Evolutionary conservation across 2,888 invertebrate species (phyloP).

Genomic region (Caenorhabditis panamensis): DNA sequence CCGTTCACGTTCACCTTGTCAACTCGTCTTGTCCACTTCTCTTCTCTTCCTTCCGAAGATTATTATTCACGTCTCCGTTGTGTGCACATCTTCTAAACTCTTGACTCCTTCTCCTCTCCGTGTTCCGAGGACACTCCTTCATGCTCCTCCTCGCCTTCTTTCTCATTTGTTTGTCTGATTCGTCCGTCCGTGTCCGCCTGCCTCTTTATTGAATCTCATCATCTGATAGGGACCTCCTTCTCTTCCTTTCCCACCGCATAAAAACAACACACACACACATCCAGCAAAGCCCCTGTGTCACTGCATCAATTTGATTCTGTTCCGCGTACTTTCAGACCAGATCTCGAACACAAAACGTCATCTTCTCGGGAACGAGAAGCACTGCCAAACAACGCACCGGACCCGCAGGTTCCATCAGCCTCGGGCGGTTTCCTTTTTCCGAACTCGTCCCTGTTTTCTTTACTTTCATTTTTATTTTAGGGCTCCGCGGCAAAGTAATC

Average conservation of each 20-base stretch:
- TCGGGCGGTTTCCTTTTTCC: constrained; percentile 21
- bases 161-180: constrained; percentile 27
- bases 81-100: constrained; percentile 32
- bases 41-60: constrained; percentile 29
- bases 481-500: background rate
- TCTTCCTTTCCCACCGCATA: constrained; percentile 13
- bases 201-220: constrained; percentile 54
- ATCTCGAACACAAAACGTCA: constrained; percentile 14
- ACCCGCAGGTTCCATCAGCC: no score
- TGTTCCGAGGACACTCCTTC: constrained; percentile 37
- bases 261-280: constrained; percentile 21
- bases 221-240: constrained; percentile 52
- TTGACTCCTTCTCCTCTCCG: constrained; percentile 25
- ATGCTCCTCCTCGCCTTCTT: background rate
- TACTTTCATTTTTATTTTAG: background rate
- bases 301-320: constrained; percentile 38
- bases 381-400: background rate
- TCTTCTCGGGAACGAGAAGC: background rate
- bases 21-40: constrained; percentile 13
- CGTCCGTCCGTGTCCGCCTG: constrained; percentile 16
- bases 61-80: constrained; percentile 25
- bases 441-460: background rate
- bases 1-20: constrained; percentile 34
- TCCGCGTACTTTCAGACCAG: constrained; percentile 35
- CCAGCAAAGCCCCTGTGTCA: background rate